Base-by-base conservation (phyloP, 2,888 invertebrate genomes). In the Camptogramma bilineatum region DNA sequence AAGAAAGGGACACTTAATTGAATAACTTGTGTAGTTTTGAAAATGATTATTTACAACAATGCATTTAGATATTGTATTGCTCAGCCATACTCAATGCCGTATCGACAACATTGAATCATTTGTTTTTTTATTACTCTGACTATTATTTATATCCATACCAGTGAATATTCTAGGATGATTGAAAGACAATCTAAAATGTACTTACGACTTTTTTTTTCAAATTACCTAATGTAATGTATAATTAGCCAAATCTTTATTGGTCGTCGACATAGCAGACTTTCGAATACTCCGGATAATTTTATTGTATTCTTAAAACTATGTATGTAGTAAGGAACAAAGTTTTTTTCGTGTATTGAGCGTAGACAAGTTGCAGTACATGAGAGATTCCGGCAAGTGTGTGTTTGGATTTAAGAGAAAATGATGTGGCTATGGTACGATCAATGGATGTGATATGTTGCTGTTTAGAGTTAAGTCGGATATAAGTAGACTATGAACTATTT, bases 391-490 rank as follows among this genome's bases (percentile, higher is more conserved):
- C 54, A 67, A 65, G 68, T 64, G 67, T 64, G 73, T 68, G 73
- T 70, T 74, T 74, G 71, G 68, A 73, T 76, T 72, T 76, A 66
- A 78, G 77, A 80, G 73, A 78, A 78, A 66, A 62, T 78, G 76
- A 77, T 81, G 79, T 82, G 88, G 87, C 88, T 90, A 86, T 86
- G 84, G 82, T 83, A 85, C 74, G 85, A 82, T 87, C 82, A 81
- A 80, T 88, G 86, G 85, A 90, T 91, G 92, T 93, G 92, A 92
- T 91, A 92, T 82, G 86, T 88, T 88, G 88, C 88, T 87, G 82
- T 81, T 79, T 88, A 90, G 83, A 74, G 64, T 73, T 89, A 90
- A 88, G 86, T 83, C 77, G 82, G 83, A 79, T 82, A 79, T 83
- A 69, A 71, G 71, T 73, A 89, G 87, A 75, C 75, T 79, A 91